These are phyloP conservation scores for Enteromius mattozi DNA, from an alignment of 2,797 vertebrate genomes.

Conservation along the genomic window DNA sequence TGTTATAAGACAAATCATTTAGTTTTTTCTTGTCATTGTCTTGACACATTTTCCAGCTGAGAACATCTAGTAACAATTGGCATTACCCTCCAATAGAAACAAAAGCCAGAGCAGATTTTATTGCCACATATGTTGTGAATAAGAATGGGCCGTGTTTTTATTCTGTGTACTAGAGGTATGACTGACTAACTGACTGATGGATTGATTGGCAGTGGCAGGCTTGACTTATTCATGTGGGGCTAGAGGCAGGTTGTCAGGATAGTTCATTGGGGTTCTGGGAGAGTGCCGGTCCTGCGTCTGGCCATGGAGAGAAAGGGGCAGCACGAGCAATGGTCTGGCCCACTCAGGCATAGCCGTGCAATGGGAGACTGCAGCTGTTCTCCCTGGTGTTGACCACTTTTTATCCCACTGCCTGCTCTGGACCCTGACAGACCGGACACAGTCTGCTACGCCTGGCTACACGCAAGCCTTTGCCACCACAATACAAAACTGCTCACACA, in stretches of 20 bases:
- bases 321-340: constrained; percentile 37
- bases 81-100: background rate
- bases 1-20: background rate
- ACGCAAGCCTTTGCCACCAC: constrained; percentile 29
- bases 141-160: constrained; percentile 14
- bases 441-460: constrained; percentile 73
- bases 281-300: background rate
- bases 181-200: constrained; percentile 72
- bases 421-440: constrained; percentile 76
- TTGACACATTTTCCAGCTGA: background rate
- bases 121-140: constrained; percentile 1
- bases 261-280: constrained; percentile 29
- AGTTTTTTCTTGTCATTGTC: background rate
- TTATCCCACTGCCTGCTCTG: constrained; percentile 57
- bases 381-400: constrained; percentile 63
- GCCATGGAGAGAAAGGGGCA: constrained; percentile 37
- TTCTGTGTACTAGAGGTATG: constrained; percentile 60
- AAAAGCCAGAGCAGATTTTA: constrained; percentile 10
- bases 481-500: constrained; percentile 37
- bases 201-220: constrained; percentile 78
- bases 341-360: constrained; percentile 57
- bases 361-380: constrained; percentile 60
- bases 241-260: constrained; percentile 41
- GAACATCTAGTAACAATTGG: background rate
- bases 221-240: constrained; percentile 67